Base-by-base conservation (phyloP, 1,140 invertebrate species). In the Drosophila micromelanica region DNA sequence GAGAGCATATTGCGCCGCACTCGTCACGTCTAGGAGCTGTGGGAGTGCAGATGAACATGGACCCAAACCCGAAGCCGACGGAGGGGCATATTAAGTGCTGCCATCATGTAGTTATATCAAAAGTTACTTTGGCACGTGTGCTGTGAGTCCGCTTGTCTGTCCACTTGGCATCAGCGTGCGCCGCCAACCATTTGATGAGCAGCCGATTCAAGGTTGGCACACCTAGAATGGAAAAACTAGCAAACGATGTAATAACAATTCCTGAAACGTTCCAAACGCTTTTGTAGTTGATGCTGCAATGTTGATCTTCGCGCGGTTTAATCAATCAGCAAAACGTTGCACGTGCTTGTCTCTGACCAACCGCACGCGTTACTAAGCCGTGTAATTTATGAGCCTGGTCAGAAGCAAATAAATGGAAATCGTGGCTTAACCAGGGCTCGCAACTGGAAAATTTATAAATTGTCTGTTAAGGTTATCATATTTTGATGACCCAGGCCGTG, bases 121-220 rank as follows among this genome's bases (percentile, higher is more conserved):
- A 87, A 86, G 82, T 86, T 78, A 78, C 79, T 89, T 86, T 87
- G 80, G 84, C 84, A 86, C 82, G 82, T 86, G 82, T 82, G 71
- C 77, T 63, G 15, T 12, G 6, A 8, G 12, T 57, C 40, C 5
- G 40, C 7, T 23, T 15, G 23, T 12, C 5, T 9, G 71, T 76
- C 78, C 65, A 80, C 61, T 78, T 86, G 55, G 60, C 80, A 84
- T 64, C 79, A 79, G 56, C 73, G 62, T 72, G 72, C 49, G 30
- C 13, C 27, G 48, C 57, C 54, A 60, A 37, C 46, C 17, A 67
- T 62, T 76, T 60, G 64, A 68, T 62, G 37, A 70, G 62, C 73
- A 40, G 62, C 64, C 68, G 62, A 48, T 69, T 55, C 51, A 13
- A 78, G 62, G 76, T 78, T 64, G 64, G 46, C 38, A 49, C 32